Evolutionary conservation across 2,888 invertebrate species (phyloP), one percentile per base, ranked within the genome.

Genomic region (Ischnus inquisitorius): DNA sequence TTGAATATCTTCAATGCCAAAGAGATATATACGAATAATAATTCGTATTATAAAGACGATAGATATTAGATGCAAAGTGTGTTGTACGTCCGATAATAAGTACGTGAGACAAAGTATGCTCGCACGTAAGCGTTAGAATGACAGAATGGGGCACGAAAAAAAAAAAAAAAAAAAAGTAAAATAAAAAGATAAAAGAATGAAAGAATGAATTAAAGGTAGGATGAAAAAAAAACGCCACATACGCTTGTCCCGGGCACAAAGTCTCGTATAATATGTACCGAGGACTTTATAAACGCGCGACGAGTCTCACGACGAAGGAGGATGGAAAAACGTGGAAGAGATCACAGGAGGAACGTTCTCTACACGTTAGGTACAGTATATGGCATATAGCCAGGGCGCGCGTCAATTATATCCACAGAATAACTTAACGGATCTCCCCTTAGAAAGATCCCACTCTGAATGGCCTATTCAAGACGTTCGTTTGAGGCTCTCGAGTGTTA

Each of bases 361-460:
- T 22, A 4, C 60, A 60, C 60, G 77, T 77, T 67, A 48, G 71
- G 64, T 51, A 48, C 64, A 60, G 57, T 16, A 34, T 65, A 54
- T 16, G 46, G 69, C 76, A 60, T 79, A 64, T 72, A 64, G 82
- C 22, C 60, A 60, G 76, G 62, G 68, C 79, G 84, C 90, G 88
- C 92, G 91, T 93, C 92, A 92, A 93, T 92, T 93, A 93, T 93
- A 92, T 92, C 91, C 91, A 90, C 90, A 90, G 93, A 93, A 93
- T 93, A 92, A 92, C 91, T 93, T 92, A 92, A 93, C 92, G 92
- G 92, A 78, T 80, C 83, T 92, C 92, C 93, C 92, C 84, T 92
- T 92, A 91, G 91, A 93, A 93, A 92, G 79, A 86, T 80, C 85
- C 76, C 89, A 87, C 88, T 88, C 88, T 93, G 92, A 93, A 93